These are phyloP conservation scores for Drosophila leonis DNA, from an alignment of 2,888 invertebrate species.

Conservation along the genomic window DNA sequence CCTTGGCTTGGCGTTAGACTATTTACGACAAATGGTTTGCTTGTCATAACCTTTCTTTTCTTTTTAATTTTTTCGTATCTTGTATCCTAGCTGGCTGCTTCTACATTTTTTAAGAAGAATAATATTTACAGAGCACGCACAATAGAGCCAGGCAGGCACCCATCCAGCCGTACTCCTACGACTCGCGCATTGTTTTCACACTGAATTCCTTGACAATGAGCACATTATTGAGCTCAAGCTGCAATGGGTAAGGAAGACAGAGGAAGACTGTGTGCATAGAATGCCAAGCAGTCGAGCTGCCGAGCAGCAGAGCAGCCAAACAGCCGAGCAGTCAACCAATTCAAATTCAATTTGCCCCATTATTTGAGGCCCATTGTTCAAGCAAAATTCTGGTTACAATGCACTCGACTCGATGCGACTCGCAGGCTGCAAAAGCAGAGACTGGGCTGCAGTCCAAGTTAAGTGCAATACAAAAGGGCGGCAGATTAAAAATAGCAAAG, in stretches of 20 bases:
- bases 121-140: constrained; percentile 80
- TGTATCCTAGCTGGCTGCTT: constrained; percentile 47
- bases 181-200: constrained; percentile 72
- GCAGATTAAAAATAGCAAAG: constrained; percentile 76
- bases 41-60: constrained; percentile 68
- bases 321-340: constrained; percentile 72
- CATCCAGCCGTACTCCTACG: constrained; percentile 49
- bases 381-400: constrained; percentile 63
- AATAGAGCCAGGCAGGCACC: constrained; percentile 57
- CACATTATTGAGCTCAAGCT: constrained; percentile 66
- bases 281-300: constrained; percentile 42
- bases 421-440: constrained; percentile 43
- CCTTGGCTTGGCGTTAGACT: constrained; percentile 38
- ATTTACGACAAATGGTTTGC: constrained; percentile 75
- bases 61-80: constrained; percentile 59
- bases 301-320: constrained; percentile 21
- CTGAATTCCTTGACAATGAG: constrained; percentile 75
- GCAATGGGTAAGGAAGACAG: constrained; percentile 24
- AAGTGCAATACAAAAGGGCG: constrained; percentile 78
- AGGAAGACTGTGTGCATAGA: constrained; percentile 42
- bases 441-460: constrained; percentile 64
- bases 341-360: constrained; percentile 84
- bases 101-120: constrained; percentile 74
- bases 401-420: constrained; percentile 39
- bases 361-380: constrained; percentile 82